A percentile compares a stretch with the other conserved stretches of the same genome.
phyloP scores from a whole-genome alignment of 2,113 vertebrate genomes.

The Myotis lucifugus region DNA sequence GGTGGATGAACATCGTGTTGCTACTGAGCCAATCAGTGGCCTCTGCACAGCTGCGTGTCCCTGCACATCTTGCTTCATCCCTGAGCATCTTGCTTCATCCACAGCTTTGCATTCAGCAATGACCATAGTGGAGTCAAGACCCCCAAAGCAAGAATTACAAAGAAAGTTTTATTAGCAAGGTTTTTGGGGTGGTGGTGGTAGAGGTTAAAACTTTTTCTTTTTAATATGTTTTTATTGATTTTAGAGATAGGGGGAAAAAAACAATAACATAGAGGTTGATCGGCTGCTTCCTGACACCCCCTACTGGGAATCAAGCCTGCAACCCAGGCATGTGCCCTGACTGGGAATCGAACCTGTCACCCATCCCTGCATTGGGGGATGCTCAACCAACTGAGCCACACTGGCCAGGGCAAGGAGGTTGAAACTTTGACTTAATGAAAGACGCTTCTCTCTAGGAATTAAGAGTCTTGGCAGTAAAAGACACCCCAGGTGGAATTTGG shows the following conservation, averaged over 20 bases:
- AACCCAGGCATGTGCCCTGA: too few relatives aligned
- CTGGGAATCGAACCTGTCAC: too few relatives aligned
- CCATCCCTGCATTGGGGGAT: too few relatives aligned
- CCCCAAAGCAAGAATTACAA: not conserved
- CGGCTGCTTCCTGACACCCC: too few relatives aligned
- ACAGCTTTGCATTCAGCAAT: not conserved
- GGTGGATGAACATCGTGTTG: not conserved
- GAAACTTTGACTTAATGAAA: not conserved
- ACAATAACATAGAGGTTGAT: too few relatives aligned
- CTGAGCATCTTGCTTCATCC: not conserved
- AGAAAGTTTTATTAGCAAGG: not conserved
- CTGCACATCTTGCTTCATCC: not conserved
- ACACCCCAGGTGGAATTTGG: not conserved
- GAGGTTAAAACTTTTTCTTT: not conserved
- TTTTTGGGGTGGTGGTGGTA: not conserved
- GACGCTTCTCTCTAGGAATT: not conserved
- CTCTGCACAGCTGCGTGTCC: too few relatives aligned
- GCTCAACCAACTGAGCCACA: too few relatives aligned
- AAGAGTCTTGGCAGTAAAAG: not conserved
- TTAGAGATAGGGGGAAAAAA: too few relatives aligned
- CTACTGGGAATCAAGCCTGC: too few relatives aligned
- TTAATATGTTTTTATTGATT: too few relatives aligned
- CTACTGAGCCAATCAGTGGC: rapidly evolving
- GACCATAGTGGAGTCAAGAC: not conserved
- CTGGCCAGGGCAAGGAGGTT: too few relatives aligned